Evolutionary conservation across 1,140 invertebrate genomes (phyloP).

Genomic region (Elymnias hypermnestra): DNA sequence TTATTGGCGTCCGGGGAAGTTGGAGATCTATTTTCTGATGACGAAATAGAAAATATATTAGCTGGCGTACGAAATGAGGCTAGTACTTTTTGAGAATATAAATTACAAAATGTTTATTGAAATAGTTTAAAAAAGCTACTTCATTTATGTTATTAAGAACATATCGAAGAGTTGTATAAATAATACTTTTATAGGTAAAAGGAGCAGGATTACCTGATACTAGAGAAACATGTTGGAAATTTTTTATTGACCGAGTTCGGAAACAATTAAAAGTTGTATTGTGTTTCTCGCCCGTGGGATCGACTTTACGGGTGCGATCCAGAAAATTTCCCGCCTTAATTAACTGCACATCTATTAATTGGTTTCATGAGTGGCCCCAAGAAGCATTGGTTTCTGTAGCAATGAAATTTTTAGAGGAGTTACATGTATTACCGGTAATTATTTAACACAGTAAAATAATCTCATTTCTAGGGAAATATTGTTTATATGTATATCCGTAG

Average conservation of each 20-base stretch:
- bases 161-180: too few relatives aligned
- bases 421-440: conserved; percentile 85
- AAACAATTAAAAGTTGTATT: conserved; percentile 93
- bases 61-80: conserved; percentile 91
- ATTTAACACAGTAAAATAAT: conserved; percentile 1
- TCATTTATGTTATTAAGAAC: too few relatives aligned
- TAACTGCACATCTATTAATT: conserved; percentile 96
- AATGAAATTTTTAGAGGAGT: conserved; percentile 89
- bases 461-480: too few relatives aligned
- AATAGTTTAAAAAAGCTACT: too few relatives aligned
- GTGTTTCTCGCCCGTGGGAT: conserved; percentile 96
- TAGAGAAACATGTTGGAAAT: conserved; percentile 97
- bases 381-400: conserved; percentile 96
- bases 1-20: conserved; percentile 97
- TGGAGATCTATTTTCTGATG: conserved; percentile 95
- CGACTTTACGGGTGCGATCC: conserved; percentile 91
- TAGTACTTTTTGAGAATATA: too few relatives aligned
- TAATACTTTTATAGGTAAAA: conserved; percentile 78
- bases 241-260: conserved; percentile 96
- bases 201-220: conserved; percentile 91
- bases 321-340: conserved; percentile 97
- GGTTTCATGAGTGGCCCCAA: conserved; percentile 99
- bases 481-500: too few relatives aligned
- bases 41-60: conserved; percentile 97
- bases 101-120: too few relatives aligned